Conservation (phyloP, 1,140 invertebrate genomes). For the Cyclargus thomasi region DNA sequence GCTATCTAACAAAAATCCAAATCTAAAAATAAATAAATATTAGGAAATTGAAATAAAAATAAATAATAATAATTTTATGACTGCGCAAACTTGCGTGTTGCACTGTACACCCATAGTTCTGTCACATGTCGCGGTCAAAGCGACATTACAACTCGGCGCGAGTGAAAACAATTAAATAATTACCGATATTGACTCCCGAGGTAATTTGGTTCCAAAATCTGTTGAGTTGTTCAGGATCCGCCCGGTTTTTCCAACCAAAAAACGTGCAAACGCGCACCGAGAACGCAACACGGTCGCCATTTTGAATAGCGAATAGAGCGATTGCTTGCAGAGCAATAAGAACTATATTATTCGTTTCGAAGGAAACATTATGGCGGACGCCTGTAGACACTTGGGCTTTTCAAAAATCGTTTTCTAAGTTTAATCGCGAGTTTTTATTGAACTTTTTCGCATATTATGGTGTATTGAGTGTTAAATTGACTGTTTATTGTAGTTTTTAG, state of each 20-base stretch:
- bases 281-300: constrained; percentile 74
- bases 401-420: constrained; percentile 76
- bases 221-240: constrained; percentile 63
- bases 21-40: constrained; percentile 14
- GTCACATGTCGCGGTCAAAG: constrained; percentile 73
- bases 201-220: constrained; percentile 59
- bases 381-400: constrained; percentile 75
- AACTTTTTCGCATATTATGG: constrained; percentile 75
- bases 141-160: constrained; percentile 54
- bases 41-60: background rate
- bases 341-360: constrained; percentile 76
- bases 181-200: constrained; percentile 64
- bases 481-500: constrained; percentile 71
- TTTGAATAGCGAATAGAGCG: constrained; percentile 76
- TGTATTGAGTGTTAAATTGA: constrained; percentile 66
- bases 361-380: constrained; percentile 76
- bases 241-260: constrained; percentile 66
- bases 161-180: constrained; percentile 69
- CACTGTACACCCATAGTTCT: constrained; percentile 67
- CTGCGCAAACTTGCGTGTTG: constrained; percentile 42
- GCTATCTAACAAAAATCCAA: too few relatives aligned
- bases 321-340: constrained; percentile 72
- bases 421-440: constrained; percentile 74
- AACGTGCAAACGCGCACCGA: constrained; percentile 66
- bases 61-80: background rate